These are phyloP conservation scores for Barnardius zonarius DNA, from an alignment of 2,113 vertebrate genomes.

Conservation along the genomic window DNA sequence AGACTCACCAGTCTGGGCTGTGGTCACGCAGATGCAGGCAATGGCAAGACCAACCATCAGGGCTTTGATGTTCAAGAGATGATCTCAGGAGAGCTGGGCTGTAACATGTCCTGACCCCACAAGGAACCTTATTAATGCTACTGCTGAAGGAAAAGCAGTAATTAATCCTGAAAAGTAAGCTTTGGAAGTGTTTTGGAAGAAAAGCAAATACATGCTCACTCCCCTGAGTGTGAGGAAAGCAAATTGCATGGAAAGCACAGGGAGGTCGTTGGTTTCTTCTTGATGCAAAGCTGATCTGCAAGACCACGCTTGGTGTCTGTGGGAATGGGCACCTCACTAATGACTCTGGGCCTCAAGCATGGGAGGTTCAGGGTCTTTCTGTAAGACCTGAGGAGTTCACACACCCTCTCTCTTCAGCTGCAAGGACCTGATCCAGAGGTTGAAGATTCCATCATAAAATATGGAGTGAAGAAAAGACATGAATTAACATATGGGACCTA, in stretches of 20 bases:
- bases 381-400: not conserved
- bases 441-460: not conserved
- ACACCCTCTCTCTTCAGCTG: not conserved
- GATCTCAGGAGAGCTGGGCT: not conserved
- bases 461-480: not conserved
- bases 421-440: not conserved
- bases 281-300: not conserved
- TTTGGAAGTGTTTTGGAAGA: not conserved
- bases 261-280: not conserved
- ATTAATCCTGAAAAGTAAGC: not conserved
- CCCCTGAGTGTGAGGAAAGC: not conserved
- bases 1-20: not conserved
- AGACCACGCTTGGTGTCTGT: not conserved
- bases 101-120: not conserved
- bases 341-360: not conserved
- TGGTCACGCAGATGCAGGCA: not conserved
- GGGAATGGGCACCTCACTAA: not conserved
- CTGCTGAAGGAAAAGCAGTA: constrained; percentile 6
- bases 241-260: not conserved
- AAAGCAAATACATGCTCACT: not conserved
- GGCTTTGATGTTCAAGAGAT: not conserved
- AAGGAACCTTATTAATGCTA: not conserved
- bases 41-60: not conserved
- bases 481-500: not conserved
- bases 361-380: not conserved